Conservation (phyloP, 2,113 vertebrate genomes). For the Crotalus tigris region DNA sequence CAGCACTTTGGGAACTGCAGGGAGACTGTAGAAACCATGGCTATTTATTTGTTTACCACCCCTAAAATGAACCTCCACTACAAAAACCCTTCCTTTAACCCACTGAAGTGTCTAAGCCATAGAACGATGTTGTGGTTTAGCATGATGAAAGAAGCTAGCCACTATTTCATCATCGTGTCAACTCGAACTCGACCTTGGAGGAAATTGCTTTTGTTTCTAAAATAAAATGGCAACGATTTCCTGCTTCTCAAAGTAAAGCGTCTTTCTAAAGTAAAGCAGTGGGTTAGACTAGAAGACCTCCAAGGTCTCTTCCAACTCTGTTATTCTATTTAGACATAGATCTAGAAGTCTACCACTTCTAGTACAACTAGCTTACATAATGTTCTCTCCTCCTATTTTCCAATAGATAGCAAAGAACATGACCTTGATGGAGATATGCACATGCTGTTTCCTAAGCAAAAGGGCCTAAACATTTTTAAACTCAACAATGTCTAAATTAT, state of each 20-base stretch:
- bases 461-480: neutral
- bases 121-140: neutral
- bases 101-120: neutral
- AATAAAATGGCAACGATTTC: neutral
- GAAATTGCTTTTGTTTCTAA: neutral
- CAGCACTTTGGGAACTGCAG: neutral
- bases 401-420: neutral
- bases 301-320: too few relatives aligned
- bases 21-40: neutral
- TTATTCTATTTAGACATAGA: too few relatives aligned
- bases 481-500: neutral
- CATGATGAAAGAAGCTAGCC: neutral
- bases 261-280: neutral
- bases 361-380: neutral
- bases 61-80: neutral
- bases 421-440: neutral
- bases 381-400: neutral
- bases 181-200: neutral
- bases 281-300: too few relatives aligned
- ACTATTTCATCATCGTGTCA: neutral
- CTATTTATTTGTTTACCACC: neutral
- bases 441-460: neutral
- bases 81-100: neutral
- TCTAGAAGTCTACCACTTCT: neutral
- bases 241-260: neutral